Evolutionary conservation across 1,140 invertebrate species (phyloP), one percentile per base, ranked within the genome.

Genomic region (Coelopa frigida): DNA sequence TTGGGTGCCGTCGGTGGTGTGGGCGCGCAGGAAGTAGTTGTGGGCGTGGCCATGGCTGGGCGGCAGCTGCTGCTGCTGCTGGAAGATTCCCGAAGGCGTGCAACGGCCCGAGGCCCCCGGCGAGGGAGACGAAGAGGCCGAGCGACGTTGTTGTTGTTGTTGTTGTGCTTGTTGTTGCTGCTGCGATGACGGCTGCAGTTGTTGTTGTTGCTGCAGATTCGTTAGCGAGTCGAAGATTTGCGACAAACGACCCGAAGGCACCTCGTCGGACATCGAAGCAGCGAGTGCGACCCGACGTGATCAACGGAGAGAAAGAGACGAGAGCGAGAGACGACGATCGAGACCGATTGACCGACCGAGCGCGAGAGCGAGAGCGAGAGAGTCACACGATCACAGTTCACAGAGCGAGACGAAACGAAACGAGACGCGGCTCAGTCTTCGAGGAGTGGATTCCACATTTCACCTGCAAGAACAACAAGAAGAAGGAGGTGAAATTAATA

Each of bases 201-300:
- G 35, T 15, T 59, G 75, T 57, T 77, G 69, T 55, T 83, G 75
- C 59, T 79, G 77, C 36, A 86, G 71, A 58, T 83, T 73, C 43
- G 82, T 77, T 52, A 86, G 76, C 52, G 83, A 83, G 72, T 87
- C 84, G 61, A 86, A 84, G 51, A 86, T 84, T 73, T 86, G 83
- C 61, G 84, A 87, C 58, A 87, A 71, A 52, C 84, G 77, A 54
- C 80, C 73, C 58, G 76, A 76, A 58, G 73, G 71, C 55, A 75
- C 66, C 61, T 78, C 76, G 68, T 77, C 77, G 52, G 75, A 73
- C 76, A 77, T 77, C 49, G n/a, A n/a, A n/a, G n/a, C n/a, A n/a
- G n/a, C n/a, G n/a, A n/a, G n/a, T n/a, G n/a, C n/a, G n/a, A n/a
- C n/a, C n/a, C n/a, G n/a, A n/a, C n/a, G n/a, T n/a, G n/a, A n/a